These are phyloP conservation scores for Trinectes maculatus DNA, from an alignment of 2,113 vertebrate species.

Conservation along the genomic window DNA sequence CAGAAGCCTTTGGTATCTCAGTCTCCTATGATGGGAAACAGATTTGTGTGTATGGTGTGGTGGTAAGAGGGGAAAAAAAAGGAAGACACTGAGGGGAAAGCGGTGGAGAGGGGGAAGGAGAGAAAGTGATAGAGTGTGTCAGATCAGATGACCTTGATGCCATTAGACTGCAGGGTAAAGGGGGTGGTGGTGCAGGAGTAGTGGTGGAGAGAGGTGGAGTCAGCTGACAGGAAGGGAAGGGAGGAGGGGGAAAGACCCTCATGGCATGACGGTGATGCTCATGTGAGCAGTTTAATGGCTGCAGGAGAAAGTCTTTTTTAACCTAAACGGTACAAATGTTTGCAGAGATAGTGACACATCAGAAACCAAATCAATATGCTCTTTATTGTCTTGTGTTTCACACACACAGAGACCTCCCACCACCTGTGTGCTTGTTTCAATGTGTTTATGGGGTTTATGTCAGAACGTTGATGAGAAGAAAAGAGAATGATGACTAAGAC, in stretches of 20 bases:
- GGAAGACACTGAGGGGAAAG: conserved; percentile 27
- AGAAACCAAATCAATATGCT: conserved; percentile 10
- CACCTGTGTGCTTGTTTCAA: neutral
- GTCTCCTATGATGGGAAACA: conserved; percentile 26
- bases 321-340: neutral
- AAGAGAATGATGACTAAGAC: conserved; percentile 68
- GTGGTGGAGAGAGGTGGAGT: conserved; percentile 43
- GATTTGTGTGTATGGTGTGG: neutral
- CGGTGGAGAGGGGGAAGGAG: conserved; percentile 10
- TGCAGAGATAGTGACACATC: neutral
- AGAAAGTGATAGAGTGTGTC: conserved; percentile 36
- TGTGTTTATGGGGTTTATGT: conserved; percentile 48
- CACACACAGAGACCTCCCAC: conserved; percentile 41
- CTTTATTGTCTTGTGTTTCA: neutral
- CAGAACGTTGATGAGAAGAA: conserved; percentile 51
- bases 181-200: conserved; percentile 17
- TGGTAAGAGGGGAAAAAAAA: conserved; percentile 2
- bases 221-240: conserved; percentile 61
- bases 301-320: neutral
- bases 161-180: conserved; percentile 58
- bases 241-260: conserved; percentile 31
- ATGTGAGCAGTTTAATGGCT: conserved; percentile 19
- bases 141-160: conserved; percentile 78
- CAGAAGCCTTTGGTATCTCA: neutral
- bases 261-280: conserved; percentile 42